Base-by-base conservation (phyloP, 2,113 vertebrate species). In the Vanacampus margaritifer region DNA sequence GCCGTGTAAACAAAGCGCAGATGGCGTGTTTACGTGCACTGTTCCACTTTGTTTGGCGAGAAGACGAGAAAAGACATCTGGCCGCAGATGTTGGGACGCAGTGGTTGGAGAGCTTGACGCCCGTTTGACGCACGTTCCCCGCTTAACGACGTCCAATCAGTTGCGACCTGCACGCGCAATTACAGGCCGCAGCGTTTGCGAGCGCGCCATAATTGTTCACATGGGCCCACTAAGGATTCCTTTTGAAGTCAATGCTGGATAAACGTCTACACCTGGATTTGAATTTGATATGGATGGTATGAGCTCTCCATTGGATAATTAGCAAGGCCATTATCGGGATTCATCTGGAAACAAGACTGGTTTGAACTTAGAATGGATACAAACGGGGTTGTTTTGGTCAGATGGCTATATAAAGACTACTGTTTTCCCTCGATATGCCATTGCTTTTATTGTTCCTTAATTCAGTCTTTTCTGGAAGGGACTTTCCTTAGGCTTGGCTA, bases 61-160 rank as follows among this genome's bases (percentile, higher is more conserved):
- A 57, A 23, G 50, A 46, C 2, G 24, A 41, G 28, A 19, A n/a
- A 64, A 21, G 35, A 24, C n/a, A 41, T 61, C 35, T 41, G 59
- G 57, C 28, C n/a, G 32, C 32, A n/a, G 48, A 50, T 8, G 17
- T 50, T 23, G 7, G 7, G 46, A 50, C 46, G 46, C 46, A 16
- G 53, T 24, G 66, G 71, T 53, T 37, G 28, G 48, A 59, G 71
- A 70, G 67, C 54, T 74, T 78, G 50, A 67, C 58, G 39, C 66
- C 73, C 1, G 21, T 43, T 71, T 87, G 87, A 87, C 85, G 80
- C 71, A 87, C 68, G 21, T 72, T 65, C 8, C 14, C 26, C 54
- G 17, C 65, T 68, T 81, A 85, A 88, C 75, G 72, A 78, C 75
- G n/a, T 74, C 75, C 77, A 78, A 85, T 81, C 79, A 77, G 78